Base-by-base conservation (phyloP, 2,797 vertebrate species). In the Morus bassanus region DNA sequence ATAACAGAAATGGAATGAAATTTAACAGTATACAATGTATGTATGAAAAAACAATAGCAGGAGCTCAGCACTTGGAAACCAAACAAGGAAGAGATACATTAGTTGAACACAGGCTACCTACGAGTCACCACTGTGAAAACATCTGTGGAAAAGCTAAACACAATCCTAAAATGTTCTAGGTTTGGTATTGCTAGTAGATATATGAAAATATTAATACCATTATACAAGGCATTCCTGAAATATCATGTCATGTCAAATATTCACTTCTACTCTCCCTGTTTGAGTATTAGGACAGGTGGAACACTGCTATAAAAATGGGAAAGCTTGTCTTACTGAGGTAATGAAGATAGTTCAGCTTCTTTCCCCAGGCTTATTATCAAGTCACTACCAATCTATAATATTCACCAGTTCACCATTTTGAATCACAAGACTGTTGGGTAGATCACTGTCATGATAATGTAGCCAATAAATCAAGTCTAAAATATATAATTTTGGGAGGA, bases 1-100 rank as follows among this genome's bases (percentile, higher is more conserved):
- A 92, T 93, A 94, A 88, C 53, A 88, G 60, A 85, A 89, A 70
- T 24, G 6, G 82, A 92, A 96, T 91, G 6, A 75, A 89, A 93
- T 92, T 61, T 80, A 91, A 83, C 43, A 89, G 72, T 60, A 64
- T n/a, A 45, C 65, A 83, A 56, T 54, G 6, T 41, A 51, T 41
- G n/a, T 76, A 46, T 64, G 68, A 77, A 95, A 94, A 92, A 45
- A 17, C 48, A 92, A 23, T 17, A 85, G 61, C 45, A 60, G 78
- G 53, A 89, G 30, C 89, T 85, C 7, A 1, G 74, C 67, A 37
- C 31, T 33, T 81, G 45, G 35, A 85, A 96, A 88, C 6, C 48
- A 77, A 83, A 50, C 39, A 27, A 0, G 1, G 64, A 64, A 74
- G 8, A 80, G 48, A 56, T 48, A 16, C 15, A 33, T 88, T 23